Conservation (phyloP, 1,140 invertebrate species). For the Samia ricini region DNA sequence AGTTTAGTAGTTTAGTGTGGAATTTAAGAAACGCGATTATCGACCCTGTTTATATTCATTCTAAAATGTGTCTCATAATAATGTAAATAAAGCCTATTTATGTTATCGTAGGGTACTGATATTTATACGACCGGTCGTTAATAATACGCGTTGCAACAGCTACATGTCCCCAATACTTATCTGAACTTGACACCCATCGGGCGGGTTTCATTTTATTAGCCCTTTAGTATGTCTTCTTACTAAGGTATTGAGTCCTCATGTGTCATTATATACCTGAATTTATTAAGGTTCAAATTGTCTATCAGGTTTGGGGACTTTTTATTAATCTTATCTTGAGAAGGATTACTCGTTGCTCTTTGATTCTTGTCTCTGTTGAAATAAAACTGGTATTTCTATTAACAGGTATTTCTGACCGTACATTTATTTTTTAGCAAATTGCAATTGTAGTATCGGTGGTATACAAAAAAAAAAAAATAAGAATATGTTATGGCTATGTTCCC, state of each 20-base stretch:
- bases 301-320: not conserved
- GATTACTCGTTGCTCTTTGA: not conserved
- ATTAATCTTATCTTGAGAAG: not conserved
- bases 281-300: not conserved
- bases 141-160: constrained; percentile 34
- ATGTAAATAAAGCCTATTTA: not conserved
- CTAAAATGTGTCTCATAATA: not conserved
- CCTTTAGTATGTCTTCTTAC: constrained; percentile 26
- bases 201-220: constrained; percentile 27
- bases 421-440: no score
- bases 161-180: constrained; percentile 31
- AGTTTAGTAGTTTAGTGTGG: not conserved
- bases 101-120: not conserved
- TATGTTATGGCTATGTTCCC: no score
- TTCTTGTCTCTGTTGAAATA: not conserved
- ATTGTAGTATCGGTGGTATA: no score
- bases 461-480: no score
- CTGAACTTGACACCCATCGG: constrained; percentile 47
- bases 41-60: not conserved
- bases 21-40: not conserved
- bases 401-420: no score
- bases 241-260: constrained; percentile 4
- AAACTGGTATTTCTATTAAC: no score
- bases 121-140: constrained; percentile 36
- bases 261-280: not conserved